phyloP scores from a whole-genome alignment of 2,797 vertebrate species.

The Odontamblyopus rebecca region DNA sequence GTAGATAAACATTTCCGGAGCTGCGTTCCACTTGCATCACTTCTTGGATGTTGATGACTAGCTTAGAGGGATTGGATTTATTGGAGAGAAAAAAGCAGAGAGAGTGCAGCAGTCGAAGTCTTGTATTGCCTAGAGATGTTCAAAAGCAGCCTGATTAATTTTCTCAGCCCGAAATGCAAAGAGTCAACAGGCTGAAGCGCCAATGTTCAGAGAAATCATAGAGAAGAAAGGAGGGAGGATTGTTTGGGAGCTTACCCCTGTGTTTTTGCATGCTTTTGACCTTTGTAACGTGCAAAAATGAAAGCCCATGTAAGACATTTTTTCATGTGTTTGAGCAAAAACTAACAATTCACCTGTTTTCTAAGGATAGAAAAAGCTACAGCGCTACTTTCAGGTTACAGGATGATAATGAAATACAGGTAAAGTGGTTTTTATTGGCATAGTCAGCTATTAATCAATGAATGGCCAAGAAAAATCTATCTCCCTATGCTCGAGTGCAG shows the following conservation, averaged over 20 bases:
- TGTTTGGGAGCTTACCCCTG: background rate
- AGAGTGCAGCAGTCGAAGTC: conserved; percentile 26
- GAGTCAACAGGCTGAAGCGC: background rate
- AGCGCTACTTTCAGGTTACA: too few relatives aligned
- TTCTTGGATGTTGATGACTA: conserved; percentile 38
- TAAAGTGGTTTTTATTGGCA: too few relatives aligned
- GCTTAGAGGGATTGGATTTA: conserved; percentile 35
- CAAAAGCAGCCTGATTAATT: conserved; percentile 20
- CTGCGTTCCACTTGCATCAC: conserved; percentile 32
- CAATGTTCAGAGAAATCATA: background rate
- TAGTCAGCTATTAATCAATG: too few relatives aligned
- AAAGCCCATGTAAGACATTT: too few relatives aligned
- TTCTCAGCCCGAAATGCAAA: conserved; percentile 1
- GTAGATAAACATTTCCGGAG: conserved; percentile 23
- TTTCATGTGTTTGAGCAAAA: too few relatives aligned
- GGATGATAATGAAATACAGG: too few relatives aligned
- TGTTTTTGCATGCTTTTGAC: background rate
- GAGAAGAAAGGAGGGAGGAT: background rate
- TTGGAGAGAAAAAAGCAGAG: conserved; percentile 25
- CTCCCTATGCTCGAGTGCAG: too few relatives aligned
- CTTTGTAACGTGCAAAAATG: too few relatives aligned
- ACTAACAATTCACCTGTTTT: too few relatives aligned
- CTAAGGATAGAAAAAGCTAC: too few relatives aligned
- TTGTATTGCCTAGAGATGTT: conserved; percentile 10
- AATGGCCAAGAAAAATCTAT: too few relatives aligned